These are phyloP conservation scores for Epirrita christyi DNA, from an alignment of 2,888 invertebrate species.

Conservation along the genomic window DNA sequence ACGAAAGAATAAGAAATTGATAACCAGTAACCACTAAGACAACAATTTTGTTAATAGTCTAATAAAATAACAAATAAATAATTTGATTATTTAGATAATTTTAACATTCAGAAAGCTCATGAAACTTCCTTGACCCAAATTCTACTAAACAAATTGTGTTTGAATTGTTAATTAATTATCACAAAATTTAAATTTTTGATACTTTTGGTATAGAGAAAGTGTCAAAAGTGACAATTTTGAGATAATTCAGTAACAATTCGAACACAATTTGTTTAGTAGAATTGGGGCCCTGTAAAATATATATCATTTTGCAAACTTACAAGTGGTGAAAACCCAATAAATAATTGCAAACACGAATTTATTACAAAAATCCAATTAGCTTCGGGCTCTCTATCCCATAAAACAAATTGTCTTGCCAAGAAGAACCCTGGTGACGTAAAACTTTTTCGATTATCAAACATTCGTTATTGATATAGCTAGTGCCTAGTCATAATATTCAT, in stretches of 20 bases:
- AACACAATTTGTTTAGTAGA: too few species aligned
- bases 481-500: constrained; percentile 67
- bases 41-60: constrained; percentile 8
- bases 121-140: too few species aligned
- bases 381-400: constrained; percentile 9
- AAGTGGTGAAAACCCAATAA: constrained; percentile 1
- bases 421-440: constrained; percentile 53
- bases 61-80: constrained; percentile 12
- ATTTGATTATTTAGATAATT: constrained; percentile 1
- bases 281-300: too few species aligned
- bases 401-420: constrained; percentile 44
- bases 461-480: constrained; percentile 67
- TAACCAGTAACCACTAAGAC: constrained; percentile 18
- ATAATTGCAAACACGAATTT: constrained; percentile 27
- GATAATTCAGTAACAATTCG: too few species aligned
- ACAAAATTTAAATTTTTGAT: too few species aligned
- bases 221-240: too few species aligned
- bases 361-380: constrained; percentile 23
- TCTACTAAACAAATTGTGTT: too few species aligned
- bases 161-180: too few species aligned
- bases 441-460: constrained; percentile 74
- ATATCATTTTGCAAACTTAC: not conserved
- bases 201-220: too few species aligned
- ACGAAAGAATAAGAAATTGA: constrained; percentile 17
- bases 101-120: constrained; percentile 16